Percentiles rank a stretch among this genome's conserved stretches.
Evolutionary conservation across 2,888 invertebrate species (phyloP).

Genomic region (Hartigia nigra): DNA sequence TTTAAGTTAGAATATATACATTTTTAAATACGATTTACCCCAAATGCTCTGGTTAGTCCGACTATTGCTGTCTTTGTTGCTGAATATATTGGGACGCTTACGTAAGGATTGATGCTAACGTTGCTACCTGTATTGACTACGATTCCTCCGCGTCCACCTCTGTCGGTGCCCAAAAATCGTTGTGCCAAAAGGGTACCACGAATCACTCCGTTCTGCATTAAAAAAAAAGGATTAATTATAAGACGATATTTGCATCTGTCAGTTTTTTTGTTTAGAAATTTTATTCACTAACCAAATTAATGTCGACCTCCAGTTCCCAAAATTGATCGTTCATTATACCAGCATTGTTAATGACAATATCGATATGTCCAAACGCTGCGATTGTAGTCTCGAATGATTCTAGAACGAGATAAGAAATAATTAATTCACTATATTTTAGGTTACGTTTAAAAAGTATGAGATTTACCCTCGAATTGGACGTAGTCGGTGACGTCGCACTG

Average conservation of each 20-base stretch:
- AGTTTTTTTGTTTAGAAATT: not conserved
- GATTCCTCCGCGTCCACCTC: slow-evolving; percentile 80
- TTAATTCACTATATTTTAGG: slow-evolving; percentile 6
- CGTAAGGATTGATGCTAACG: slow-evolving; percentile 75
- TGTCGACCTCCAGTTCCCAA: slow-evolving; percentile 81
- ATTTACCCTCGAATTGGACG: slow-evolving; percentile 79
- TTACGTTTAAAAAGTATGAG: slow-evolving; percentile 11
- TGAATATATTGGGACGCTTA: slow-evolving; percentile 81
- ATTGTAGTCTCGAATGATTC: slow-evolving; percentile 81
- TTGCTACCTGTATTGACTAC: slow-evolving; percentile 83
- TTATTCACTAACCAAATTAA: slow-evolving; percentile 74
- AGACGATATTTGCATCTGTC: not conserved
- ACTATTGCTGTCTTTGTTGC: slow-evolving; percentile 83
- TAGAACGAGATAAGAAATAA: slow-evolving; percentile 51
- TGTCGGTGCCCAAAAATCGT: slow-evolving; percentile 80
- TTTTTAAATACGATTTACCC: slow-evolving; percentile 67
- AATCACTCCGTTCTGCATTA: slow-evolving; percentile 77
- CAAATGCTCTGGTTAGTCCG: slow-evolving; percentile 79
- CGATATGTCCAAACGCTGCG: slow-evolving; percentile 77
- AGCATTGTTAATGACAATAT: slow-evolving; percentile 84
- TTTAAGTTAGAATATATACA: not conserved
- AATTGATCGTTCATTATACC: slow-evolving; percentile 82
- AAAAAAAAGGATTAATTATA: not conserved
- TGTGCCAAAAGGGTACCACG: slow-evolving; percentile 80
- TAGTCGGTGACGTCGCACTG: slow-evolving; percentile 84